Percentiles rank a stretch among this genome's conserved stretches.
Conservation (phyloP, 2,113 vertebrate species). For the Genyomyrus donnyi region DNA sequence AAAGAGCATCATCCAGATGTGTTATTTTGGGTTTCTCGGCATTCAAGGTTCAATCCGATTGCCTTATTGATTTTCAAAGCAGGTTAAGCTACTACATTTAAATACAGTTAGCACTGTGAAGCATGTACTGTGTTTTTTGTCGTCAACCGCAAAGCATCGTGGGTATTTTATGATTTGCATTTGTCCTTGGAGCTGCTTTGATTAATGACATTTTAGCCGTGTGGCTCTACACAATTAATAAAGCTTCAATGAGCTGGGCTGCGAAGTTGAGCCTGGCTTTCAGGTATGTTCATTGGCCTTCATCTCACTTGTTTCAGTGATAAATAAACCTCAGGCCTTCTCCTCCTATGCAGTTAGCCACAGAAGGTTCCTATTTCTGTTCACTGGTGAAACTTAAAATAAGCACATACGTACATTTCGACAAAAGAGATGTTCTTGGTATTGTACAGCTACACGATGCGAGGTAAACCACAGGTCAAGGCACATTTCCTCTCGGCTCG, state of each 20-base stretch:
- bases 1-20: not conserved
- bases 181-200: not conserved
- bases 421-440: constrained; percentile 36
- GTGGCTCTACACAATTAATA: not conserved
- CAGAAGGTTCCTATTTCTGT: constrained; percentile 30
- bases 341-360: constrained; percentile 26
- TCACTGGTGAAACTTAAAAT: constrained; percentile 21
- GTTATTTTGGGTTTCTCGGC: not conserved
- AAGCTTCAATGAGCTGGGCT: not conserved
- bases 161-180: not conserved
- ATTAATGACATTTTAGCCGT: not conserved
- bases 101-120: not conserved
- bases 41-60: not conserved
- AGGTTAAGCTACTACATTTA: not conserved
- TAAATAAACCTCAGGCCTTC: constrained; percentile 37
- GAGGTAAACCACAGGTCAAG: constrained; percentile 39
- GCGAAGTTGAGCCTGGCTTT: not conserved
- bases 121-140: not conserved
- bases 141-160: not conserved
- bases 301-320: constrained; percentile 39
- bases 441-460: constrained; percentile 16
- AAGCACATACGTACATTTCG: constrained; percentile 22
- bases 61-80: not conserved
- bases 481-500: constrained; percentile 34
- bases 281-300: constrained; percentile 35